Conservation (phyloP, 1,140 invertebrate genomes). For the Musca vetustissima region DNA sequence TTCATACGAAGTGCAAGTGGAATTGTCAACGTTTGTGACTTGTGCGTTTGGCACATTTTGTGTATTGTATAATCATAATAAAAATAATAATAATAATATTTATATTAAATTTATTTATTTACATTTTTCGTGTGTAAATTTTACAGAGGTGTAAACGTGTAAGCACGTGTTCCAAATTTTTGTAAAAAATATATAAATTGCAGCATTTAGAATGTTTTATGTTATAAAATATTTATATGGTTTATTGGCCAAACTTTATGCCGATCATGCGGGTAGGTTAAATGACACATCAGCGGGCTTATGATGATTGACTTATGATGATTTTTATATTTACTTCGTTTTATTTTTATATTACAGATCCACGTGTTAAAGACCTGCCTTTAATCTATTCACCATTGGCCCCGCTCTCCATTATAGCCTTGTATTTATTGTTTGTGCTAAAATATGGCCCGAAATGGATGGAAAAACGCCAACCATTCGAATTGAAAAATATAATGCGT, state of each 20-base stretch:
- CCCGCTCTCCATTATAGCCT: conserved; percentile 58
- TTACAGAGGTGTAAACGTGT: too few species aligned
- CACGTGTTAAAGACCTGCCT: conserved; percentile 39
- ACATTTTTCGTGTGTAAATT: too few species aligned
- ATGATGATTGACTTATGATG: not conserved
- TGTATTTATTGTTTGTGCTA: conserved; percentile 66
- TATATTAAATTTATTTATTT: too few species aligned
- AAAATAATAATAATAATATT: too few species aligned
- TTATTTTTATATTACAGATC: conserved; percentile 34
- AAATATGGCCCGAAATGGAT: conserved; percentile 70
- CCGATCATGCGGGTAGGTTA: conserved; percentile 30
- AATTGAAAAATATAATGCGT: conserved; percentile 69
- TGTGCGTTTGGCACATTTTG: too few species aligned
- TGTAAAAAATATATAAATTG: not conserved
- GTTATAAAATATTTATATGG: conserved; percentile 31
- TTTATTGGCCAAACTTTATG: conserved; percentile 36
- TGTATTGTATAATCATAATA: too few species aligned
- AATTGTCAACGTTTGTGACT: too few species aligned
- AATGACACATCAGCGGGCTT: too few species aligned
- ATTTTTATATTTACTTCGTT: not conserved
- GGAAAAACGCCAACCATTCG: conserved; percentile 71
- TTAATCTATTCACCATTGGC: conserved; percentile 61
- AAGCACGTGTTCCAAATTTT: too few species aligned
- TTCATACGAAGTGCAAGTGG: too few species aligned
- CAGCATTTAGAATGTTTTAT: conserved; percentile 18